Evolutionary conservation across 1,140 invertebrate genomes (phyloP).

Genomic region (Hypsibius dujardini): DNA sequence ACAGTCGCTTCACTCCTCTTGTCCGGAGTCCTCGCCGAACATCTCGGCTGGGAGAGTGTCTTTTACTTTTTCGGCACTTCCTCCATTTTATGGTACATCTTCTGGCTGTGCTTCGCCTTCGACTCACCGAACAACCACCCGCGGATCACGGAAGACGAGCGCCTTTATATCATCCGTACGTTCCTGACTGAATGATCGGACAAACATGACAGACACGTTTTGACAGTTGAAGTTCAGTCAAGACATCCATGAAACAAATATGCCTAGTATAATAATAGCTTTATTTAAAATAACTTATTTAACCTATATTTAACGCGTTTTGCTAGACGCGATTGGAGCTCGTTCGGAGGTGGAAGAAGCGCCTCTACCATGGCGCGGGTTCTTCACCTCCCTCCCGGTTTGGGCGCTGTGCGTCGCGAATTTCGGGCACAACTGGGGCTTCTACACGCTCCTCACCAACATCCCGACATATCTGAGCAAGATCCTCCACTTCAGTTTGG

Average conservation of each 20-base stretch:
- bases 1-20: neutral
- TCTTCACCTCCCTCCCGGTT: slow-evolving; percentile 35
- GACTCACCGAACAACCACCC: slow-evolving; percentile 29
- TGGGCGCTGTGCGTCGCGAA: slow-evolving; percentile 38
- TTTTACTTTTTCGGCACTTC: slow-evolving; percentile 65
- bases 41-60: slow-evolving; percentile 58
- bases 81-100: slow-evolving; percentile 29
- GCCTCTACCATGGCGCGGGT: slow-evolving; percentile 31
- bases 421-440: slow-evolving; percentile 42
- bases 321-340: slow-evolving; percentile 2
- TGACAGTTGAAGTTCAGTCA: slow-evolving; percentile 76
- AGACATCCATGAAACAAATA: slow-evolving; percentile 87
- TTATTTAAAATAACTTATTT: too few relatives aligned
- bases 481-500: slow-evolving; percentile 33
- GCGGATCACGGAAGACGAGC: slow-evolving; percentile 28
- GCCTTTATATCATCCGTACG: slow-evolving; percentile 26
- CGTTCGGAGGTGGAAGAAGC: slow-evolving; percentile 22
- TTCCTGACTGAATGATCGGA: neutral
- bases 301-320: too few relatives aligned
- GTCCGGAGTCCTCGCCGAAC: neutral
- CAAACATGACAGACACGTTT: slow-evolving; percentile 33
- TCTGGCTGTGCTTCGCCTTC: slow-evolving; percentile 29
- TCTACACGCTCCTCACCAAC: slow-evolving; percentile 40
- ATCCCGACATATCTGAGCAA: slow-evolving; percentile 39
- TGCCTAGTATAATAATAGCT: too few relatives aligned